Percentiles rank a stretch among this genome's conserved stretches.
phyloP scores from a whole-genome alignment of 2,888 invertebrate species.

The Muschampia plurimacula region DNA sequence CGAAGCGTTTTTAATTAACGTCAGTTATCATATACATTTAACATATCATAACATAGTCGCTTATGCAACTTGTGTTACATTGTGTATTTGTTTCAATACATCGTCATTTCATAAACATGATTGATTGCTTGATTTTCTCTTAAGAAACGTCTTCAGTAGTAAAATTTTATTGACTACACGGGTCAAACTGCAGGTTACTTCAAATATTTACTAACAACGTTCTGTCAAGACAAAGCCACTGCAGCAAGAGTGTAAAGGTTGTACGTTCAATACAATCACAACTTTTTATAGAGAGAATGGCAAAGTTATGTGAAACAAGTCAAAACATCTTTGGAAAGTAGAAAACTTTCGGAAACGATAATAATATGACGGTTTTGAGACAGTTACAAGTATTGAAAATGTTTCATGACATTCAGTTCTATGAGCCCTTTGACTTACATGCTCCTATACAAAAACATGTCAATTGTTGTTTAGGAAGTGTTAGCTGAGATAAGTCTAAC shows the following conservation, averaged over 20 bases:
- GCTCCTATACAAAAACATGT: neutral
- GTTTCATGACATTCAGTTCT: neutral
- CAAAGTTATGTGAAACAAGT: neutral
- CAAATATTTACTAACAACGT: slow-evolving; percentile 11
- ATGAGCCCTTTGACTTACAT: slow-evolving; percentile 13
- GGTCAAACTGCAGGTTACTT: slow-evolving; percentile 12
- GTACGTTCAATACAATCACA: neutral
- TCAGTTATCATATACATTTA: neutral
- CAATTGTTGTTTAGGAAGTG: slow-evolving; percentile 1
- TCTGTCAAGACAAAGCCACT: slow-evolving; percentile 4
- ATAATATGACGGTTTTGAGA: neutral
- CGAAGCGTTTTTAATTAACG: neutral
- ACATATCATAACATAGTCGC: neutral
- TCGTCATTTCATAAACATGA: slow-evolving; percentile 16
- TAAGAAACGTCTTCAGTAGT: slow-evolving; percentile 12
- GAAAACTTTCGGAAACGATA: neutral
- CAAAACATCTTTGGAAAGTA: slow-evolving; percentile 16
- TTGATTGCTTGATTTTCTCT: slow-evolving; percentile 12
- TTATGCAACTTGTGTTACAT: neutral
- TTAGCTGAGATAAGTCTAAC: neutral
- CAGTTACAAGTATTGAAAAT: neutral
- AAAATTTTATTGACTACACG: slow-evolving; percentile 1
- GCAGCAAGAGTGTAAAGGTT: slow-evolving; percentile 12
- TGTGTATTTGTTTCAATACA: neutral
- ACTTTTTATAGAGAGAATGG: neutral